Base-by-base conservation (phyloP, 2,113 vertebrate genomes). In the Oncorhynchus mykiss region DNA sequence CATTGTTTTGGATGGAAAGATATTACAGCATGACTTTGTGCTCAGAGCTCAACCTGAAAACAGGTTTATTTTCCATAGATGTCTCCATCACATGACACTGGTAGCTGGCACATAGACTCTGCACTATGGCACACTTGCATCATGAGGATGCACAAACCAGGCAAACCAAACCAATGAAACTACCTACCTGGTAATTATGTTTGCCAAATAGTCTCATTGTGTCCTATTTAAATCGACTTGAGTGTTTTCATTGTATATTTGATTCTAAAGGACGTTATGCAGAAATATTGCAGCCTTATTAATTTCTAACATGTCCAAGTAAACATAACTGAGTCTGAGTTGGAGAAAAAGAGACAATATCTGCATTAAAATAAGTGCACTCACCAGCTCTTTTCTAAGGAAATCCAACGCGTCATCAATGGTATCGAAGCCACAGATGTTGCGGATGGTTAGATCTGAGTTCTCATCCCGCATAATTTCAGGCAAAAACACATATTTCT, bases 301-400 rank as follows among this genome's bases (percentile, higher is more conserved):
- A 12, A 45, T 45, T 11, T 45, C 8, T 45, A 45, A 57, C 22
- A 54, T 16, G 16, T 18, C 51, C 20, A 57, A 54, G 51, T 54
- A 54, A 54, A 54, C 2, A 54, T 54, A 54, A 54, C 54, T 18
- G 51, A 54, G 14, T 54, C 14, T 5, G 51, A 54, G 16, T 54
- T 54, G 12, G 51, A 16, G 14, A 18, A 16, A 57, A 57, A 20
- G 1, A 34, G 34, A 34, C 39, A 45, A 45, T 11, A 11, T 45
- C 5, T 7, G 13, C 16, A 54, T 18, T 54, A 14, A 54, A 54
- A 11, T 18, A 18, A 14, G 5, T 22, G 39, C 39, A 62, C 96
- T 96, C 85, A 99, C 97, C 95, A 99, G 90, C 86, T 98, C 97
- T 29, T 54, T 93, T 48, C 96, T 93, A 68, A 99, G 93, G 92